These are phyloP conservation scores for Karalla daura DNA, from an alignment of 2,797 vertebrate species.

Conservation along the genomic window DNA sequence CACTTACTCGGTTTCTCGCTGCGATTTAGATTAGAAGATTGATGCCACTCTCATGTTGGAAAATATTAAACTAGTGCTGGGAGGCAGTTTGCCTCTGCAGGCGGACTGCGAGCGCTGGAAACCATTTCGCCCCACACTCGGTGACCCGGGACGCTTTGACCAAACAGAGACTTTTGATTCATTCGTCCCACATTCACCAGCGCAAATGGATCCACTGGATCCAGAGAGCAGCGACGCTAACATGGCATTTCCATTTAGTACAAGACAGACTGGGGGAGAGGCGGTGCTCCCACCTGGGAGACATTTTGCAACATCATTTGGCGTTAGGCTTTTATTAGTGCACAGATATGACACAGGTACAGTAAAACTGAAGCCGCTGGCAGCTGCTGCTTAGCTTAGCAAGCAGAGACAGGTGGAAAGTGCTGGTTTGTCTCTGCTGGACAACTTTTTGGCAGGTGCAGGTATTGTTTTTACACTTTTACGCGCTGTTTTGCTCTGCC, in stretches of 20 bases:
- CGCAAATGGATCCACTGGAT: too few relatives aligned
- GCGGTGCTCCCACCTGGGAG: too few relatives aligned
- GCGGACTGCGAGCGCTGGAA: too few relatives aligned
- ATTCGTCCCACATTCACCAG: too few relatives aligned
- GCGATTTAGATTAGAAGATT: neutral
- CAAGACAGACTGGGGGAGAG: too few relatives aligned
- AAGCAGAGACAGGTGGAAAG: neutral
- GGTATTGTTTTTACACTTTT: neutral
- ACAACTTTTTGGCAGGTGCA: neutral
- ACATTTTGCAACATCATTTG: too few relatives aligned
- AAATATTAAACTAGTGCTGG: neutral
- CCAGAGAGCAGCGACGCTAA: too few relatives aligned
- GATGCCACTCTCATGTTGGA: neutral
- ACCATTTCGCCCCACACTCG: too few relatives aligned
- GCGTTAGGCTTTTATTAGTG: neutral
- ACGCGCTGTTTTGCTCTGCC: neutral
- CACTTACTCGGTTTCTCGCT: neutral
- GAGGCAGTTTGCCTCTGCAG: neutral
- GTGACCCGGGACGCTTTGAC: too few relatives aligned
- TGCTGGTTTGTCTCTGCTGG: neutral
- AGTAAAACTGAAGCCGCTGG: neutral
- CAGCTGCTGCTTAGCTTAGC: neutral
- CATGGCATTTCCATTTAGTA: too few relatives aligned
- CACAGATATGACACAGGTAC: neutral
- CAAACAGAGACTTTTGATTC: too few relatives aligned